phyloP scores from a whole-genome alignment of 2,113 vertebrate genomes.

The Cebidichthys violaceus region DNA sequence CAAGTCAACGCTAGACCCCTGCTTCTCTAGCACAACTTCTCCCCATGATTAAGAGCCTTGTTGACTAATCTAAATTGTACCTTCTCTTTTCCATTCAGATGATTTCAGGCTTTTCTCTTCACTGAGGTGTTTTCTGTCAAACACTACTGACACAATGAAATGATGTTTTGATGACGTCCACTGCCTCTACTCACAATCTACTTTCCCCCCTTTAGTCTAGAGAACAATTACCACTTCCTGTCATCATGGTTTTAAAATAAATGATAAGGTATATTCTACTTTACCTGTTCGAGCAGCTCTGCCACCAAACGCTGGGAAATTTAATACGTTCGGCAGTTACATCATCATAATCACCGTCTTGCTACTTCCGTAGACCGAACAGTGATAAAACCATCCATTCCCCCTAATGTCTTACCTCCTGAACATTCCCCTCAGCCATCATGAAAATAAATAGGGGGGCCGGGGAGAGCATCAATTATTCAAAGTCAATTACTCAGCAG shows the following conservation, averaged over 20 bases:
- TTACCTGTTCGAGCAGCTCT: background rate
- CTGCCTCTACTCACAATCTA: background rate
- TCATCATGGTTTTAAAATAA: background rate
- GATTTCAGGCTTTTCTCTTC: background rate
- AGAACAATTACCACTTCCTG: background rate
- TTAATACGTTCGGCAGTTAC: background rate
- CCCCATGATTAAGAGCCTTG: too few species aligned
- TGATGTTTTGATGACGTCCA: background rate
- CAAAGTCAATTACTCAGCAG: conserved; percentile 72
- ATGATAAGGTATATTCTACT: background rate
- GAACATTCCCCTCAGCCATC: conserved; percentile 14
- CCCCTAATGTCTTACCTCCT: conserved; percentile 22
- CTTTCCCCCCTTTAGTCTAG: background rate
- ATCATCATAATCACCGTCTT: conserved; percentile 9
- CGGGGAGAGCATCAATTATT: conserved; percentile 70
- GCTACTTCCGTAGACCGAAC: background rate
- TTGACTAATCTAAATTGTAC: too few species aligned
- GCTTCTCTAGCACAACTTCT: too few species aligned
- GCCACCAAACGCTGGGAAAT: background rate
- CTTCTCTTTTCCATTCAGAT: too few species aligned
- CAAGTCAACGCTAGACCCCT: too few species aligned
- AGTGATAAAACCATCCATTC: conserved; percentile 24
- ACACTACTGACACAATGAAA: background rate
- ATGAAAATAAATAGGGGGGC: conserved; percentile 45
- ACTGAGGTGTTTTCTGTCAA: background rate